Evolutionary conservation across 2,888 invertebrate genomes (phyloP).

Genomic region (Sarcophaga subvicina): DNA sequence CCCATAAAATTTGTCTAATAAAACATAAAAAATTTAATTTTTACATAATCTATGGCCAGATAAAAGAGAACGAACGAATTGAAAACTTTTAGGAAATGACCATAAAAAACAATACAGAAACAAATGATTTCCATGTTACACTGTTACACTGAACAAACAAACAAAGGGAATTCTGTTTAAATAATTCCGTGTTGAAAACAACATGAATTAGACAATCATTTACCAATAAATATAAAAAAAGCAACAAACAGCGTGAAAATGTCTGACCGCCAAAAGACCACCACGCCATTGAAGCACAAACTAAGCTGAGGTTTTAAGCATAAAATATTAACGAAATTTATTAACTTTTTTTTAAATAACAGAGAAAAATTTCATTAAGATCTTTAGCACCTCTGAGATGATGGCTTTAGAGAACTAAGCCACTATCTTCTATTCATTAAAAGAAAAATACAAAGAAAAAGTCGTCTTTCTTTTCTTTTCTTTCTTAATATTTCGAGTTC

Average conservation of each 20-base stretch:
- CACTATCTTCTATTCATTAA: constrained; percentile 13
- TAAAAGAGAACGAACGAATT: constrained; percentile 2
- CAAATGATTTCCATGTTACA: no score
- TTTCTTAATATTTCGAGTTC: neutral
- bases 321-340: constrained; percentile 10
- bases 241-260: neutral
- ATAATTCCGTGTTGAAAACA: neutral
- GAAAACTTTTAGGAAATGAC: constrained; percentile 6
- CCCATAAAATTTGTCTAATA: constrained; percentile 33
- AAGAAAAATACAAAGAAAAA: constrained; percentile 27
- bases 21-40: constrained; percentile 35
- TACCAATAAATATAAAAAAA: neutral
- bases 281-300: no score
- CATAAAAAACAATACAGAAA: neutral
- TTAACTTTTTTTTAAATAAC: constrained; percentile 44
- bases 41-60: constrained; percentile 42
- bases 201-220: neutral
- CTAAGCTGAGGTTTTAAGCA: no score
- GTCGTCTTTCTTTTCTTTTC: neutral
- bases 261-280: no score
- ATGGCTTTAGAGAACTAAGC: no score
- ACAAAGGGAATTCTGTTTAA: no score
- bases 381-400: constrained; percentile 50
- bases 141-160: neutral
- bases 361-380: constrained; percentile 49